Evolutionary conservation across 2,113 vertebrate genomes (phyloP), one percentile per base, ranked within the genome.

Genomic region (Gopherus flavomarginatus): DNA sequence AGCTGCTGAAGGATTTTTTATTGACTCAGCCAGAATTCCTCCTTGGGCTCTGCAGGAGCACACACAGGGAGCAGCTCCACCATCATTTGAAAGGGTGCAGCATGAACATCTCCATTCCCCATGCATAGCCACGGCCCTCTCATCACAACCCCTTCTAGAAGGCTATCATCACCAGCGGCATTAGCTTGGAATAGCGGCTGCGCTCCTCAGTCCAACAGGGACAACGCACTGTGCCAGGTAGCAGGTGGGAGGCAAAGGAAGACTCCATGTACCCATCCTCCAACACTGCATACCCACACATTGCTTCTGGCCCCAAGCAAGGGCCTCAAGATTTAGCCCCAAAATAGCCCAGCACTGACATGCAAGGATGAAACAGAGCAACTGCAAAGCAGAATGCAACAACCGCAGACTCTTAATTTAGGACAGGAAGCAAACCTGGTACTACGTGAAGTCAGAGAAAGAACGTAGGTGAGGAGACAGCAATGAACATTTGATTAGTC

Each of bases 1-100:
- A 35, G 10, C 2, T 0, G 0, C 47, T 56, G 53, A 26, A n/a
- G 16, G 17, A 69, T 69, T 69, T n/a, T 62, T 69, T n/a, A 17
- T 4, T n/a, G 62, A 69, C 62, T 69, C 35, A 31, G 59, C 59
- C 12, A 69, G 31, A 35, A 65, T 69, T 69, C 35, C 35, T n/a
- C 35, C 35, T 9, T 69, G 62, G 17, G 8, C 16, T 69, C 31
- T 10, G 16, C 13, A 19, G 35, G 31, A 65, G 16, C 62, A 16
- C 62, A 65, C 31, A 31, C 62, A 35, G 31, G 7, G 35, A 69
- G 62, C 62, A 69, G 14, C 16, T 21, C 62, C 35, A n/a, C 8
- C 35, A 69, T 4, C 35, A n/a, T n/a, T 10, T 19, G 35, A 69
- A 69, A 21, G 62, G 17, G 31, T n/a, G 16, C 17, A n/a, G 62